phyloP scores from a whole-genome alignment of 1,140 invertebrate species.

The Listronotus bonariensis region DNA sequence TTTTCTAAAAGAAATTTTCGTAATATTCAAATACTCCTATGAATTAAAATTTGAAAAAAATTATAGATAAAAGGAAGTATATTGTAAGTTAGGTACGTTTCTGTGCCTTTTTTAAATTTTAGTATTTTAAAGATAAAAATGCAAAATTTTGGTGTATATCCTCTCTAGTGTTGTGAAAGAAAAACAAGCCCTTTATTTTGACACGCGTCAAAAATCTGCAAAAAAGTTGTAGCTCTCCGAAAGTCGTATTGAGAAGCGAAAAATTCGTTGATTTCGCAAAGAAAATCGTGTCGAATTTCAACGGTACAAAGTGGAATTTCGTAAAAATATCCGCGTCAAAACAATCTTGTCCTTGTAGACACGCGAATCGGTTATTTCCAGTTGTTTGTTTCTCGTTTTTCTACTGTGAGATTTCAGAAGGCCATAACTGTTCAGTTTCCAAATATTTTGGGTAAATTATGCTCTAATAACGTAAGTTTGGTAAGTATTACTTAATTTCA shows the following conservation, averaged over 20 bases:
- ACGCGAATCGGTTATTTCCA: conserved; percentile 10
- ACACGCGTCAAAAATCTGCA: conserved; percentile 16
- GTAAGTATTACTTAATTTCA: background rate
- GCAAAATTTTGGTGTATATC: too few relatives aligned
- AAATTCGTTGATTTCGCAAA: background rate
- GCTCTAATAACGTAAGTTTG: background rate
- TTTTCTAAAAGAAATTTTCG: too few relatives aligned
- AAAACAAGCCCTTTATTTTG: conserved; percentile 18
- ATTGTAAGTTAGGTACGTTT: too few relatives aligned
- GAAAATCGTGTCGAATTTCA: background rate
- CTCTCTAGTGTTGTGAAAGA: background rate
- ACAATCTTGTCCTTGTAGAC: conserved; percentile 14
- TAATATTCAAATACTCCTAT: too few relatives aligned
- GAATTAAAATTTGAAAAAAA: too few relatives aligned
- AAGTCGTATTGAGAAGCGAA: background rate
- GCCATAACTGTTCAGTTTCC: background rate
- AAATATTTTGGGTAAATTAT: conserved; percentile 1
- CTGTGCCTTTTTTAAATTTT: too few relatives aligned
- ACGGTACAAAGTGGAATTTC: background rate
- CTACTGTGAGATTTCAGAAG: background rate
- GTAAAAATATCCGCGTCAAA: conserved; percentile 8
- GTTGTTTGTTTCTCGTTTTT: conserved; percentile 10
- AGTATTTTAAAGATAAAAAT: too few relatives aligned
- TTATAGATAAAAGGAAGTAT: too few relatives aligned
- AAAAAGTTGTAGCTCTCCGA: background rate